Conservation (phyloP, 2,113 vertebrate genomes). For the Lagenorhynchus albirostris region DNA sequence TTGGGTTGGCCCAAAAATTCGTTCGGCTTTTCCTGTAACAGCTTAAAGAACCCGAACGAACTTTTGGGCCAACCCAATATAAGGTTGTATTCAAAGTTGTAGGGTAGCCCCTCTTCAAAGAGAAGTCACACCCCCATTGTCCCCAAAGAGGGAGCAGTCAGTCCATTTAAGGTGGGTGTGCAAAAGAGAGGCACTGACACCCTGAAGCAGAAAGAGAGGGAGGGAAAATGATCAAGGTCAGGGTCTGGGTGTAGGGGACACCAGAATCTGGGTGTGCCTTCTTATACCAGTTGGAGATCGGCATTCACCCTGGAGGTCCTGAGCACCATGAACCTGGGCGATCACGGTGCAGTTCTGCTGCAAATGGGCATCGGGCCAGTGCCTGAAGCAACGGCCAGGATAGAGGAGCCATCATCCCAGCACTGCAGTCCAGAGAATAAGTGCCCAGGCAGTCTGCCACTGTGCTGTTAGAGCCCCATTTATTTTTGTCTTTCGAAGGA, state of each 20-base stretch:
- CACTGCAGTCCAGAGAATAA: not conserved
- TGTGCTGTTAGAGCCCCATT: not conserved
- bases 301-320: not conserved
- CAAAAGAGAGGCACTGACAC: not conserved
- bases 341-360: not conserved
- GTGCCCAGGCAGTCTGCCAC: slow-evolving; percentile 16
- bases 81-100: not conserved
- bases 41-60: not conserved
- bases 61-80: not conserved
- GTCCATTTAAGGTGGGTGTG: not conserved
- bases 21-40: not conserved
- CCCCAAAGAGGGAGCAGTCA: not conserved
- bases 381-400: not conserved
- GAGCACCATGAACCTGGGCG: not conserved
- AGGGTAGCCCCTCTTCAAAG: not conserved
- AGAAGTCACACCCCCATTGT: not conserved
- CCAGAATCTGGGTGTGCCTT: not conserved
- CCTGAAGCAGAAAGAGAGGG: not conserved
- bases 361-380: not conserved
- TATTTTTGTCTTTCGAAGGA: slow-evolving; percentile 37
- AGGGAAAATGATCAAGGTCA: not conserved
- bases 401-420: not conserved
- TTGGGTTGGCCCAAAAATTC: not conserved
- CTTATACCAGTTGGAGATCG: not conserved
- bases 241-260: not conserved